Evolutionary conservation across 2,113 vertebrate genomes (phyloP).

Genomic region (rabbit (Oryctolagus cuniculus)): mOryCun1.1 NC_091445.1:75192501-75193000

Average conservation of each 20-base stretch:
- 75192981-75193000: neutral
- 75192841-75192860: neutral
- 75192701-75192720: neutral
- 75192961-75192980: neutral
- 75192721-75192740: neutral
- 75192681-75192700: neutral
- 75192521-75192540: neutral
- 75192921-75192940: neutral
- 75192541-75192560: neutral
- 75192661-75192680: neutral
- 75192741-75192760: neutral
- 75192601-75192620: neutral
- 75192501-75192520: neutral
- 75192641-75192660: neutral
- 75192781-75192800: neutral
- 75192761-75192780: neutral
- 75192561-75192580: neutral
- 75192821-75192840: neutral
- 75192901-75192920: neutral
- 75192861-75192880: neutral
- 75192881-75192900: neutral
- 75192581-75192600: neutral
- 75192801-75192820: neutral
- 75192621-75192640: neutral
- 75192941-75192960: neutral